These are phyloP conservation scores for Bolborhynchus lineola DNA, from an alignment of 2,113 vertebrate genomes.

Conservation along the genomic window DNA sequence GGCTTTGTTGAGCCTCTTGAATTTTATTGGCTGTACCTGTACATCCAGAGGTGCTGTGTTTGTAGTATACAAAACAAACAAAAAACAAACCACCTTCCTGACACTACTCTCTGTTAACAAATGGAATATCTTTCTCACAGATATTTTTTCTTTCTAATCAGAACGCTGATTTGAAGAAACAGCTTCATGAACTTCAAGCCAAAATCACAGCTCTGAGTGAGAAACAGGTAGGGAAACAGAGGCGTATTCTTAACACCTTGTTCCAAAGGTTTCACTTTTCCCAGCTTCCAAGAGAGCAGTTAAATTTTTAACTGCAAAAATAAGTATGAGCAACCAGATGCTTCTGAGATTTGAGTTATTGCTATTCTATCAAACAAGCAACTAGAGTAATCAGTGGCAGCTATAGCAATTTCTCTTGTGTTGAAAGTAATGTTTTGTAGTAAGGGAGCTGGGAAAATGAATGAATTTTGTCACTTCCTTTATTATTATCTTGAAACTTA, in stretches of 20 bases:
- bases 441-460: not conserved
- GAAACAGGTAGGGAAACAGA: slow-evolving; percentile 88
- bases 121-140: slow-evolving; percentile 79
- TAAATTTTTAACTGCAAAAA: slow-evolving; percentile 67
- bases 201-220: slow-evolving; percentile 99
- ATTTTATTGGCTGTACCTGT: slow-evolving; percentile 49
- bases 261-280: slow-evolving; percentile 69
- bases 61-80: slow-evolving; percentile 34
- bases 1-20: slow-evolving; percentile 37
- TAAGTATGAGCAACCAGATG: slow-evolving; percentile 63
- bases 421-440: not conserved
- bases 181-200: slow-evolving; percentile 98
- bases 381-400: slow-evolving; percentile 49
- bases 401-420: not conserved
- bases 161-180: slow-evolving; percentile 99
- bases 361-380: slow-evolving; percentile 51
- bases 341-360: slow-evolving; percentile 43
- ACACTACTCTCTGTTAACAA: slow-evolving; percentile 75
- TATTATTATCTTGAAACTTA: not conserved
- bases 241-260: slow-evolving; percentile 67
- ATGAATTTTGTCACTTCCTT: not conserved
- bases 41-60: slow-evolving; percentile 59
- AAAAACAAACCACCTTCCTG: slow-evolving; percentile 33
- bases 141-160: slow-evolving; percentile 81
- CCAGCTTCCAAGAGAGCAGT: slow-evolving; percentile 62